These are phyloP conservation scores for Tupaia tana DNA, from an alignment of 2,113 vertebrate species.

Conservation along the genomic window DNA sequence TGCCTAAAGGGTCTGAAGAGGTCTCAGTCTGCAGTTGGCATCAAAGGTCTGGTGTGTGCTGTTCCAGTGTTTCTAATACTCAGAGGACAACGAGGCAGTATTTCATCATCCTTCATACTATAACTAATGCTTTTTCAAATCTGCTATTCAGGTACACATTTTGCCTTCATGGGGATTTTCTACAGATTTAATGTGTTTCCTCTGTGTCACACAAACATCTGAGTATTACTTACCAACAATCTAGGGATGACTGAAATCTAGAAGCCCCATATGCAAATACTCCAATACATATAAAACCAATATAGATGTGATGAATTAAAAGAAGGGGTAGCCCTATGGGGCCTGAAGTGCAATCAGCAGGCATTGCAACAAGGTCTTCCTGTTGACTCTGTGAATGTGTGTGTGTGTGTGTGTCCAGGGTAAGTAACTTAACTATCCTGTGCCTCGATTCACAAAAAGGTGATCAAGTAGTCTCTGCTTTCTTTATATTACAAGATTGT, in stretches of 20 bases:
- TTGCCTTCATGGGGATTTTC: conserved; percentile 61
- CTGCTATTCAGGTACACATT: background rate
- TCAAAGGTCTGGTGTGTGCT: background rate
- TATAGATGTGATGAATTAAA: background rate
- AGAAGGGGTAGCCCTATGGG: background rate
- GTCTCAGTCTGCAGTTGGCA: background rate
- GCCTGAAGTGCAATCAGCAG: background rate
- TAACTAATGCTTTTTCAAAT: conserved; percentile 35
- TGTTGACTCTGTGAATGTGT: background rate
- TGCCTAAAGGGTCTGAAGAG: background rate
- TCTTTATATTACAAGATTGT: background rate
- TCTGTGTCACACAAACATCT: background rate
- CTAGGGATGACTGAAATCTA: conserved; percentile 37
- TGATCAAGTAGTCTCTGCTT: background rate
- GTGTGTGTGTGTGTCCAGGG: background rate
- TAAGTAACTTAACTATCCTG: background rate
- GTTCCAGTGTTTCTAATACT: background rate
- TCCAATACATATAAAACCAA: background rate
- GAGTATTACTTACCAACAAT: background rate
- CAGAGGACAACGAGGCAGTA: background rate
- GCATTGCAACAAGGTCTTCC: background rate
- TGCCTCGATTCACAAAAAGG: background rate
- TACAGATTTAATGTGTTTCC: conserved; percentile 53
- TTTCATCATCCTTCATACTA: background rate
- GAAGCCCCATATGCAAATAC: conserved; percentile 24